Base-by-base conservation (phyloP, 1,140 invertebrate genomes). In the Papilio xuthus region DNA sequence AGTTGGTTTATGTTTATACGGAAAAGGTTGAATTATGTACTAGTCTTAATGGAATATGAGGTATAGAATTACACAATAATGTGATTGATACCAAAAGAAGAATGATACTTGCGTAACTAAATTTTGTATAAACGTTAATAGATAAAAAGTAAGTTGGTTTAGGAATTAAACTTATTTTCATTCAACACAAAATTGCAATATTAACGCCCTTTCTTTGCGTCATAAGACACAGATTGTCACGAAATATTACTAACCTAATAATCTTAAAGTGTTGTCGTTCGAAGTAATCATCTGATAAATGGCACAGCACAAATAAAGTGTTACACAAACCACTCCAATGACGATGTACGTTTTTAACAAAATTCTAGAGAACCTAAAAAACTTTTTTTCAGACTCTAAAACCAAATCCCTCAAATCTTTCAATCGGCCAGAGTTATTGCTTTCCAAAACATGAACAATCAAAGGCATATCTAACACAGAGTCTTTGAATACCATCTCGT, bases 401-500 rank as follows among this genome's bases (percentile, higher is more conserved):
- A 93, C 88, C 73, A 92, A 56, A n/a, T 82, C 47, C 67, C 85
- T 90, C 76, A 93, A 83, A 73, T 92, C 87, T 1, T 70, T 78
- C 69, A 91, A 78, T 71, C 82, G 87, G 15, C 84, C 83, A 0
- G 50, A 75, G 8, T 20, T 47, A 69, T 28, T 63, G 15, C 20
- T 86, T 56, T 79, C 63, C 23, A 89, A 75, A 79, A 89, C 78
- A 20, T 85, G 75, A 60, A 84, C n/a, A 63, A 92, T 85, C 23
- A 93, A 83, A 12, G 91, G 90, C 81, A 93, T 90, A 53, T 90
- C 87, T 9, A 89, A 42, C 26, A 91, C 80, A 2, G 63, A 81
- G 78, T 93, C 92, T 63, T 77, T 79, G 60, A 93, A 93, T 2
- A 82, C 84, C 82, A 92, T 88, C 37, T 93, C 90, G 28, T 82